These are phyloP conservation scores for Drosophila kanekoi DNA, from an alignment of 2,888 invertebrate genomes.

Conservation along the genomic window DNA sequence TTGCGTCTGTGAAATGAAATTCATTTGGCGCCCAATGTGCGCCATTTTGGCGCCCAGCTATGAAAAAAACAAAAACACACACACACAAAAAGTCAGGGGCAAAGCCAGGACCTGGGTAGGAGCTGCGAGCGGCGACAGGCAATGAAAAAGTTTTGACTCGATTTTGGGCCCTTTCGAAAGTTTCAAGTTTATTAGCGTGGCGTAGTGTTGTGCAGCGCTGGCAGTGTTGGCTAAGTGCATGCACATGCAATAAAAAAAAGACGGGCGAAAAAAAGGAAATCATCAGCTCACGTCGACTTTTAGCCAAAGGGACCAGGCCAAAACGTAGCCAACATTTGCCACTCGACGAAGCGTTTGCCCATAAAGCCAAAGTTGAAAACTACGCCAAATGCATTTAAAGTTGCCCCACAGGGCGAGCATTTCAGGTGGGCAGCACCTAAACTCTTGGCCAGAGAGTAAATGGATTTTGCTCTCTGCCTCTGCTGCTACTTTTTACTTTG, in stretches of 20 bases:
- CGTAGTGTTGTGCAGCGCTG: conserved; percentile 39
- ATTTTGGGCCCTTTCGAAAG: conserved; percentile 50
- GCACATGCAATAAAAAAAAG: conserved; percentile 20
- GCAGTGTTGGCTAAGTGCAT: conserved; percentile 58
- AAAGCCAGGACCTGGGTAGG: not conserved
- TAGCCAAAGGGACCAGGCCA: conserved; percentile 10
- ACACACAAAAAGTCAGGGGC: conserved; percentile 4
- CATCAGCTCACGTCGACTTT: conserved; percentile 7
- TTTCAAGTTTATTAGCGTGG: conserved; percentile 71
- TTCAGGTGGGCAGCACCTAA: conserved; percentile 20
- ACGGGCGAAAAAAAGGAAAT: not conserved
- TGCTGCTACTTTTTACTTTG: conserved; percentile 13
- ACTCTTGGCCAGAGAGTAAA: conserved; percentile 24
- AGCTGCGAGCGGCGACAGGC: conserved; percentile 34
- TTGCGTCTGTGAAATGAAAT: conserved; percentile 77
- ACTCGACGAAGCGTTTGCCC: conserved; percentile 40
- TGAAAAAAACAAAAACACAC: conserved; percentile 3
- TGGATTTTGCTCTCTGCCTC: conserved; percentile 23
- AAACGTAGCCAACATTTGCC: conserved; percentile 32
- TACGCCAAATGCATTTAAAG: conserved; percentile 58
- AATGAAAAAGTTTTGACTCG: conserved; percentile 63
- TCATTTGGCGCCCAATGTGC: conserved; percentile 75
- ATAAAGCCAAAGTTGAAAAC: conserved; percentile 54
- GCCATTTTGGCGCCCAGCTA: conserved; percentile 61
- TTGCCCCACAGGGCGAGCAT: conserved; percentile 24